These are phyloP conservation scores for Hyles euphorbiae DNA, from an alignment of 1,140 invertebrate species.

Conservation along the genomic window DNA sequence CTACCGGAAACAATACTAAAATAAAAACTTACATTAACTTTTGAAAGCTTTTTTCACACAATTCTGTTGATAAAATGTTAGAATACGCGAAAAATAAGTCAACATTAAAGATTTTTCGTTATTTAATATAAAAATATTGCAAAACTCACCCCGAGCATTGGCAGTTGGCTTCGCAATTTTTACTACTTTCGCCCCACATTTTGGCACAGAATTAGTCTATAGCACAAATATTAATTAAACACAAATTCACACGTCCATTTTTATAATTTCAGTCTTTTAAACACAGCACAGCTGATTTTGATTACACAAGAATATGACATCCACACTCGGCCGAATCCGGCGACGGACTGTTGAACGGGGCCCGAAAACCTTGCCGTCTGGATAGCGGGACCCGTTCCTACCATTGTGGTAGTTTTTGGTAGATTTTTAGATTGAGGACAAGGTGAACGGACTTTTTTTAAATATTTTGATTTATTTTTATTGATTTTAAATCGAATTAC, in stretches of 20 bases:
- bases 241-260: slow-evolving; percentile 38
- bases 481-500: no score
- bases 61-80: not conserved
- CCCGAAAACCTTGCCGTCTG: not conserved
- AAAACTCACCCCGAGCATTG: slow-evolving; percentile 60
- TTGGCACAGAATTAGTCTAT: slow-evolving; percentile 30
- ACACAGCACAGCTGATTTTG: slow-evolving; percentile 28
- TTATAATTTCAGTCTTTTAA: slow-evolving; percentile 27
- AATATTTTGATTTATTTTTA: not conserved
- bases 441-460: slow-evolving; percentile 42
- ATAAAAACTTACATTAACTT: no score
- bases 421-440: slow-evolving; percentile 21
- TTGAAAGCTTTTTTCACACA: not conserved
- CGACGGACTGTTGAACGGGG: slow-evolving; percentile 17
- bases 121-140: not conserved
- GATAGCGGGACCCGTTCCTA: no score
- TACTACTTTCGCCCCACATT: slow-evolving; percentile 61
- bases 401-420: slow-evolving; percentile 19
- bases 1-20: no score
- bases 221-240: slow-evolving; percentile 17
- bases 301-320: not conserved
- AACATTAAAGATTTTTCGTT: no score
- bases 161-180: slow-evolving; percentile 57
- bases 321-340: slow-evolving; percentile 12
- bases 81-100: not conserved